Conservation (phyloP, 2,113 vertebrate species). For the Dasypus novemcinctus region DNA sequence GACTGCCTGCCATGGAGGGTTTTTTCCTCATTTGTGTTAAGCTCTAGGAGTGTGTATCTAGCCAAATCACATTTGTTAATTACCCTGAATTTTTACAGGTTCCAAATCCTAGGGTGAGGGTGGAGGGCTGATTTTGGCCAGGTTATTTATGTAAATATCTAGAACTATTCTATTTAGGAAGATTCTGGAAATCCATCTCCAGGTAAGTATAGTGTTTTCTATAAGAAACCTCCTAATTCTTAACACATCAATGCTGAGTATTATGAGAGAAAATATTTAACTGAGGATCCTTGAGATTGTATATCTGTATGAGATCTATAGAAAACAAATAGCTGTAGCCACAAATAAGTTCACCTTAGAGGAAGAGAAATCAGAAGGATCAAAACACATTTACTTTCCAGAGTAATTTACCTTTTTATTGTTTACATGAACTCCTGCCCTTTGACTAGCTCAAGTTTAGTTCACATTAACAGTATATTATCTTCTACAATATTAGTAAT, state of each 20-base stretch:
- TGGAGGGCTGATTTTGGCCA: neutral
- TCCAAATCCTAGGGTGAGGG: neutral
- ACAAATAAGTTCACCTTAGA: neutral
- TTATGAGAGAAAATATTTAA: constrained; percentile 34
- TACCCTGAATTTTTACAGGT: neutral
- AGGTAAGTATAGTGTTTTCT: neutral
- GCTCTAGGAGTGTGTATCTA: neutral
- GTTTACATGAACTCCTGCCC: neutral
- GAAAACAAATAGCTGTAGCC: constrained; percentile 19
- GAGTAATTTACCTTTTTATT: neutral
- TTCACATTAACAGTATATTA: neutral
- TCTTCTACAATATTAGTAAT: neutral
- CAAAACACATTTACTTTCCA: constrained; percentile 23
- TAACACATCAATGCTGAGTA: neutral
- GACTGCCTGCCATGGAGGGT: neutral
- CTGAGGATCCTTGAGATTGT: neutral
- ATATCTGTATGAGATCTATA: constrained; percentile 9
- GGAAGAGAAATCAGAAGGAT: neutral
- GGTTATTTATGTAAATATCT: constrained; percentile 29
- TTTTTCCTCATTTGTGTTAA: neutral
- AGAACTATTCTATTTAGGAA: constrained; percentile 33
- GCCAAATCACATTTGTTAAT: neutral
- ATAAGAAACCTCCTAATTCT: neutral
- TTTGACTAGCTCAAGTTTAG: neutral
- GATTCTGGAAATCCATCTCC: constrained; percentile 17